A percentile compares a stretch with the other conserved stretches of the same genome.
phyloP scores from a whole-genome alignment of 2,888 invertebrate species.

The Cosmopolites sordidus region DNA sequence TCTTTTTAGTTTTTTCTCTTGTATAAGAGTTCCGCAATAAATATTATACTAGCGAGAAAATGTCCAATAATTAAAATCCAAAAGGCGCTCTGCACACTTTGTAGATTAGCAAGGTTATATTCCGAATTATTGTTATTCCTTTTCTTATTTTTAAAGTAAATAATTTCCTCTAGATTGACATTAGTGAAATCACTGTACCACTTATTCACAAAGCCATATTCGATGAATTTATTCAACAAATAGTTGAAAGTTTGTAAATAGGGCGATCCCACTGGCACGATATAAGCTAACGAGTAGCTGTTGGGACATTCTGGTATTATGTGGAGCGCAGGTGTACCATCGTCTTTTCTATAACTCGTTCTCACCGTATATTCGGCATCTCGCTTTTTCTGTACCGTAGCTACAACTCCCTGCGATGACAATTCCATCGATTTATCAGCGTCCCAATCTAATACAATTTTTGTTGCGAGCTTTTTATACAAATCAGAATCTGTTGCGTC shows the following conservation, averaged over 20 bases:
- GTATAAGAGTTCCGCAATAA: background rate
- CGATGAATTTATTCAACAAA: slow-evolving; percentile 38
- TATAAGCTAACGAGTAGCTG: slow-evolving; percentile 45
- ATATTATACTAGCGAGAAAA: background rate
- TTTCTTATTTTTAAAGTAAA: no score
- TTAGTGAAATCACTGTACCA: slow-evolving; percentile 40
- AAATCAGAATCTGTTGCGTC: slow-evolving; percentile 15
- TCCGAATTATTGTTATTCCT: no score
- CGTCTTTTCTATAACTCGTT: slow-evolving; percentile 34
- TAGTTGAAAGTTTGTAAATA: slow-evolving; percentile 43
- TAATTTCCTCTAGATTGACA: background rate
- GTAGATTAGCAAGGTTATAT: background rate
- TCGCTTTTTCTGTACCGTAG: background rate
- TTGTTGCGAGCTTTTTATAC: slow-evolving; percentile 15
- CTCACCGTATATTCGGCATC: slow-evolving; percentile 36
- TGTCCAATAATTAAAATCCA: slow-evolving; percentile 2
- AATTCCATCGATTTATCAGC: background rate
- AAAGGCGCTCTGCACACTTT: background rate
- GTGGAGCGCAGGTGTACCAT: slow-evolving; percentile 45
- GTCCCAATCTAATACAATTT: background rate
- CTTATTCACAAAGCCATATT: slow-evolving; percentile 43
- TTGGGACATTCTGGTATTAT: slow-evolving; percentile 48
- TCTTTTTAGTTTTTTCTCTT: no score
- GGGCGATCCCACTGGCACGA: slow-evolving; percentile 46
- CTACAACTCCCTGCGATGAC: background rate